These are phyloP conservation scores for Noctuana brunneofusca DNA, from an alignment of 2,888 invertebrate genomes.

Conservation along the genomic window DNA sequence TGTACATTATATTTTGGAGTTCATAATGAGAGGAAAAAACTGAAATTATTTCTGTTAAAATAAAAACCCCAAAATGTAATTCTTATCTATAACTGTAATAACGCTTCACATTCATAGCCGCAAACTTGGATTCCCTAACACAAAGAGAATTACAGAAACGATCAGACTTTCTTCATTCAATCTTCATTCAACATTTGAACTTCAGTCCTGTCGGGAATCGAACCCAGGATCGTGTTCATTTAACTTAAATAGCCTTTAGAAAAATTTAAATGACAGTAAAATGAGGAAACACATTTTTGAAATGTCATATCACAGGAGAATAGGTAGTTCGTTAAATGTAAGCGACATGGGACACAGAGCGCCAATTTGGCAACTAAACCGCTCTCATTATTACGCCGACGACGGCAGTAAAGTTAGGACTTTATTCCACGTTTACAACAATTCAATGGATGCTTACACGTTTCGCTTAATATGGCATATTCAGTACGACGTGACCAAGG, in stretches of 20 bases:
- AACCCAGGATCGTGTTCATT: too few species aligned
- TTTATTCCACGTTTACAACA: slow-evolving; percentile 13
- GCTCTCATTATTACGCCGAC: slow-evolving; percentile 51
- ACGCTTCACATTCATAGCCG: too few species aligned
- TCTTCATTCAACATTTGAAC: too few species aligned
- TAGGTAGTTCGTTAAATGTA: slow-evolving; percentile 5
- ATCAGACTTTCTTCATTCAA: too few species aligned
- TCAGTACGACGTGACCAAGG: neutral
- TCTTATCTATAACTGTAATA: too few species aligned
- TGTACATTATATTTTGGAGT: too few species aligned
- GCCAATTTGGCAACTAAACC: slow-evolving; percentile 52
- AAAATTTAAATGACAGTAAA: slow-evolving; percentile 37
- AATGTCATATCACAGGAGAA: neutral
- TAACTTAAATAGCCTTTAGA: slow-evolving; percentile 56
- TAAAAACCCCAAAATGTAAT: too few species aligned
- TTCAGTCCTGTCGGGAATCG: too few species aligned
- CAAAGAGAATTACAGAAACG: too few species aligned
- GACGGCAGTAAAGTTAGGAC: slow-evolving; percentile 21
- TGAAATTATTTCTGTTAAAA: too few species aligned
- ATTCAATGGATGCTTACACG: slow-evolving; percentile 8
- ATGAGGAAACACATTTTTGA: neutral
- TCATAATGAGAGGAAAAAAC: too few species aligned
- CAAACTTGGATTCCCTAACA: too few species aligned
- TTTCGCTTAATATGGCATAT: slow-evolving; percentile 2
- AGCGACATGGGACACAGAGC: slow-evolving; percentile 6